Base-by-base conservation (phyloP, 2,888 invertebrate species). In the Drosophila pseudotalamancana region DNA sequence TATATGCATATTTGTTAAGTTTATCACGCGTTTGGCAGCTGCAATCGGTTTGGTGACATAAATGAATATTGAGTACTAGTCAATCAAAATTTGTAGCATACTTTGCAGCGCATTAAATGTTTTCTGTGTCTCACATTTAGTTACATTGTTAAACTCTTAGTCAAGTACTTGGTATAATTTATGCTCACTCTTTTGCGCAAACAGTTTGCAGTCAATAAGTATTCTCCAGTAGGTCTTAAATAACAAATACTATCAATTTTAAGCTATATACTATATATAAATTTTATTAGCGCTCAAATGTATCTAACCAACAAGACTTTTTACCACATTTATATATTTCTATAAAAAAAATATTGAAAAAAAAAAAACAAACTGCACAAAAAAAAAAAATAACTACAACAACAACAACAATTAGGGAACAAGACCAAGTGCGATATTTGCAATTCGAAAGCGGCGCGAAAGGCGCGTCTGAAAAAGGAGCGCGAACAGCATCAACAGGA, bases 351-450 rank as follows among this genome's bases (percentile, higher is more conserved):
- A 57, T 18, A 39, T 42, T 25, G 34, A 50, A 48, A 56, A 18
- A 42, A 57, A 54, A 49, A 69, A 61, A 65, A 51, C 40, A 43
- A 35, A 64, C 40, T 42, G 49, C 60, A 71, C 51, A 45, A 19
- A 8, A 21, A 53, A 60, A 71, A 48, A 45, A 19, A 8, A 21
- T 50, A 60, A 57, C 32, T 21, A 54, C 35, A 63, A 70, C 49
- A 55, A 62, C 62, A 60, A 61, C 70, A 77, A 69, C 46, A 73
- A 35, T 45, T 94, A 97, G 96, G 96, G 96, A 96, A 96, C 95
- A 96, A 95, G 95, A 96, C 96, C 89, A 94, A 96, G 92, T 97
- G 97, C 92, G 96, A 96, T 92, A 93, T 95, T 92, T 97, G 97
- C 94, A 95, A 93, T 93, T 93, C 95, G 83, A 95, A 95, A 92